phyloP scores from a whole-genome alignment of 2,113 vertebrate genomes.

The Pterocles orientalis region DNA sequence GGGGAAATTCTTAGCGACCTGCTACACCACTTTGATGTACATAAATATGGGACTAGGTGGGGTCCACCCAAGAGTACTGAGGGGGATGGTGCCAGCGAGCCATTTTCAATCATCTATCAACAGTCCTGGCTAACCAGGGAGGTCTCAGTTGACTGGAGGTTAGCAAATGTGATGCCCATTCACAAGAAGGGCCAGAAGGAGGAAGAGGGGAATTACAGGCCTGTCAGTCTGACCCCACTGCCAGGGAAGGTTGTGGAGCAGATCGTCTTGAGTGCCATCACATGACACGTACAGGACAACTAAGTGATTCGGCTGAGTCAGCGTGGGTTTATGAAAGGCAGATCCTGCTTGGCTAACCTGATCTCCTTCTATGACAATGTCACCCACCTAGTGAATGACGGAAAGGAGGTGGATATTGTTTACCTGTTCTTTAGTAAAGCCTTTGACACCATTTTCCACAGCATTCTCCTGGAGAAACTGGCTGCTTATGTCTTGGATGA shows the following conservation, averaged over 20 bases:
- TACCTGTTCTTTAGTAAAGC: not conserved
- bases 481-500: not conserved
- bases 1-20: fast-evolving
- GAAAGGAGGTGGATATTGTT: not conserved
- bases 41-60: fast-evolving
- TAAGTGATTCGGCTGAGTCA: not conserved
- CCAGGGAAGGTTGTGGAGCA: not conserved
- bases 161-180: not conserved
- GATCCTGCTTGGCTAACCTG: not conserved
- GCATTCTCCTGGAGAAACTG: not conserved
- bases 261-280: not conserved
- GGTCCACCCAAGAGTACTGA: not conserved
- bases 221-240: not conserved
- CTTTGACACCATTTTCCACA: not conserved
- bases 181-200: not conserved
- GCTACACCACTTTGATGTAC: not conserved
- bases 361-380: not conserved
- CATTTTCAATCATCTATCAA: not conserved
- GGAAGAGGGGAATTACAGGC: not conserved
- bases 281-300: fast-evolving
- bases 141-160: not conserved
- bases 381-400: not conserved
- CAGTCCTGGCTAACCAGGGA: not conserved
- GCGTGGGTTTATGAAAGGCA: not conserved
- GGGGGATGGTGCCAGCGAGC: not conserved